phyloP scores from a whole-genome alignment of 2,888 invertebrate genomes.

The Smittia sp. region DNA sequence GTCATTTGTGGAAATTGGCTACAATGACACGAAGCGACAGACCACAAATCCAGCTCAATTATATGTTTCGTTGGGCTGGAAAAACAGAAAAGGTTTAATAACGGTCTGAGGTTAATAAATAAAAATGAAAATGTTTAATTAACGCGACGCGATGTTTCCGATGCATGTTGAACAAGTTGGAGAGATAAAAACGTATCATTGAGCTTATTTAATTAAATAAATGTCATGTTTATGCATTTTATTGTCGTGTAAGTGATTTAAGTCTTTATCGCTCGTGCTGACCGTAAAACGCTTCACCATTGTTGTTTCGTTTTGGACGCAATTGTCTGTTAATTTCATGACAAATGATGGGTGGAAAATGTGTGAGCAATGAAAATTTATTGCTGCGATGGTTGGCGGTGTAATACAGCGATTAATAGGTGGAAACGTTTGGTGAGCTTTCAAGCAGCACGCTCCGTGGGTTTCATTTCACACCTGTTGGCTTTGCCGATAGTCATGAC shows the following conservation, averaged over 20 bases:
- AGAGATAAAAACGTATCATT: conserved; percentile 14
- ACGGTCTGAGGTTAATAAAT: background rate
- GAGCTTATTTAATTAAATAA: conserved; percentile 27
- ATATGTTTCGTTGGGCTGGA: no score
- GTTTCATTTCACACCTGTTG: no score
- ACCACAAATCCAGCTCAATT: no score
- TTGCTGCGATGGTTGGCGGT: background rate
- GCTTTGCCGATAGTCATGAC: no score
- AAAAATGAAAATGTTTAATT: conserved; percentile 17
- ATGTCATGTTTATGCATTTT: conserved; percentile 29
- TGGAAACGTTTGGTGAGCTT: background rate
- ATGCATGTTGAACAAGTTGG: conserved; percentile 1
- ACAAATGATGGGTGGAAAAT: conserved; percentile 8
- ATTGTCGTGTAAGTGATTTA: conserved; percentile 23
- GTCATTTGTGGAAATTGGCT: no score
- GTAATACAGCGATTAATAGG: conserved; percentile 5
- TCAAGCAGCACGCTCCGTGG: background rate
- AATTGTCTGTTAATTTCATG: conserved; percentile 21
- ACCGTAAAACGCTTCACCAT: background rate
- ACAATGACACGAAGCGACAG: no score
- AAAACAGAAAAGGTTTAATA: no score
- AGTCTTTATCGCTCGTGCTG: background rate
- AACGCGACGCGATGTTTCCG: background rate
- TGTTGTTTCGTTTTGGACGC: conserved; percentile 14
- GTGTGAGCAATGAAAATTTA: background rate